Conservation (phyloP, 2,888 invertebrate genomes). For the Andrena praecox region DNA sequence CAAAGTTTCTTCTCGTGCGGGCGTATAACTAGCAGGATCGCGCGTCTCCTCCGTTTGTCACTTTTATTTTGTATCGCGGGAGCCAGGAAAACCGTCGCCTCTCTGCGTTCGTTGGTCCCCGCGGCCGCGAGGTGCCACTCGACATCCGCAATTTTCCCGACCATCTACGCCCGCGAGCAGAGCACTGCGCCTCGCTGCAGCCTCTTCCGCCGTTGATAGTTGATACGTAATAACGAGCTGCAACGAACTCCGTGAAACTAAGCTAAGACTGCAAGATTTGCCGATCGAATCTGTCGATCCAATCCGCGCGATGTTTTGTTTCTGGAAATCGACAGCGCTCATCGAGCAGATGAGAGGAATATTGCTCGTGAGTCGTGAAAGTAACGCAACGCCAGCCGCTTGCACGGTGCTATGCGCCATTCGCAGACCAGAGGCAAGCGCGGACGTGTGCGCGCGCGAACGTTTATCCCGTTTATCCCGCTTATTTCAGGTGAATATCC, state of each 20-base stretch:
- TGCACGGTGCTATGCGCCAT: constrained; percentile 9
- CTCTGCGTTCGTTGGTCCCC: constrained; percentile 40
- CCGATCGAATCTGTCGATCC: background rate
- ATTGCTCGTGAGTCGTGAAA: constrained; percentile 15
- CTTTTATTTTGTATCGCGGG: constrained; percentile 62
- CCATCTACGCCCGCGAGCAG: constrained; percentile 24
- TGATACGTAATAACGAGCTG: too few species aligned
- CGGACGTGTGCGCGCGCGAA: background rate
- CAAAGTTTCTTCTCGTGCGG: constrained; percentile 39
- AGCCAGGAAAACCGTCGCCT: constrained; percentile 54
- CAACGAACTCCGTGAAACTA: too few species aligned
- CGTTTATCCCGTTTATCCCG: constrained; percentile 46
- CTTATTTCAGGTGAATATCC: constrained; percentile 51
- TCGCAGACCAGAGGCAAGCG: background rate
- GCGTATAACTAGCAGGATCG: background rate
- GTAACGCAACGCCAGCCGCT: background rate
- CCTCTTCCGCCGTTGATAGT: constrained; percentile 43
- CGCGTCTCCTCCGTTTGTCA: constrained; percentile 47
- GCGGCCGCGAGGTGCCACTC: constrained; percentile 15
- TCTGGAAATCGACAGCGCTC: background rate
- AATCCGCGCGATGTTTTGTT: constrained; percentile 20
- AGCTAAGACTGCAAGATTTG: background rate
- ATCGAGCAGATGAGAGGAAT: background rate
- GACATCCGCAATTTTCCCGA: constrained; percentile 47
- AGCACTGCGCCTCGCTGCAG: constrained; percentile 32